Evolutionary conservation across 2,888 invertebrate species (phyloP).

Genomic region (Cerceris ruficornis): DNA sequence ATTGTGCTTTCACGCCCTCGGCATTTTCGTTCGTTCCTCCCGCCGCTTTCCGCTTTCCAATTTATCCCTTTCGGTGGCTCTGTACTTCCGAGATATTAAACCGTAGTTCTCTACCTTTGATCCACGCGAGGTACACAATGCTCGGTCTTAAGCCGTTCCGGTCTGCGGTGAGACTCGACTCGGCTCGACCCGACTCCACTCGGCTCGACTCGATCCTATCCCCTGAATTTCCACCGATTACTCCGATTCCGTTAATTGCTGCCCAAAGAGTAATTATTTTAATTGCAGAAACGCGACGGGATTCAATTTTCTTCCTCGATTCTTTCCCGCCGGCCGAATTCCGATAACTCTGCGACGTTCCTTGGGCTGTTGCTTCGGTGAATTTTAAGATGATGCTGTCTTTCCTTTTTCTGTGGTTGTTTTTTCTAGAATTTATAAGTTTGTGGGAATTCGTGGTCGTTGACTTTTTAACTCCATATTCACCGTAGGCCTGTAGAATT

Average conservation of each 20-base stretch:
- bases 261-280: background rate
- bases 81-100: constrained; percentile 60
- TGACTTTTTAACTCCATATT: no score
- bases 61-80: constrained; percentile 57
- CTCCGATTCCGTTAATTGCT: constrained; percentile 3
- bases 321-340: background rate
- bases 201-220: background rate
- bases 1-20: constrained; percentile 55
- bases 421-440: no score
- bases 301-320: background rate
- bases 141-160: constrained; percentile 33
- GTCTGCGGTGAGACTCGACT: constrained; percentile 24
- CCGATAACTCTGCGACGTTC: background rate
- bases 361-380: no score
- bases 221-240: constrained; percentile 8
- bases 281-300: background rate
- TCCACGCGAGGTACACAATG: constrained; percentile 49
- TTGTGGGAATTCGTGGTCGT: no score
- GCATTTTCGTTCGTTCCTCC: constrained; percentile 41
- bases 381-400: no score
- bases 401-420: no score
- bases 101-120: constrained; percentile 53
- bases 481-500: no score
- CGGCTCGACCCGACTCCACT: background rate
- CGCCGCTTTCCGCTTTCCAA: constrained; percentile 51